phyloP scores from a whole-genome alignment of 2,797 vertebrate species.

The Cossypha niveicapilla region DNA sequence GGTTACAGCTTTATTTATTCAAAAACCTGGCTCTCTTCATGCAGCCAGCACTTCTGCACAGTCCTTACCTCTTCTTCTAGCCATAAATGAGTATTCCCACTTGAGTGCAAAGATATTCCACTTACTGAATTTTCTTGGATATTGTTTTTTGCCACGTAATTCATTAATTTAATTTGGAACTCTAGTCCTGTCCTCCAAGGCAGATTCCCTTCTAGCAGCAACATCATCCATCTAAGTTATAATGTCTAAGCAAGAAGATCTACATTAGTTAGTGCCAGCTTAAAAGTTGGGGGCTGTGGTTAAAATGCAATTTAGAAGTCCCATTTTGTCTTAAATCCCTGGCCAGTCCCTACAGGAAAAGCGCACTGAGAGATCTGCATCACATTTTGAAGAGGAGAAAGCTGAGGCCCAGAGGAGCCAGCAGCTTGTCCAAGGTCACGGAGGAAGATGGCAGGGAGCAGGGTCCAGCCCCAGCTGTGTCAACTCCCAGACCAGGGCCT shows the following conservation, averaged over 20 bases:
- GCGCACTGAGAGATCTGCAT: background rate
- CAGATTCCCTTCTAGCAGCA: background rate
- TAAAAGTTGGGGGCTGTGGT: background rate
- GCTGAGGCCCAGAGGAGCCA: background rate
- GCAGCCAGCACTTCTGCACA: background rate
- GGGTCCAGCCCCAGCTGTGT: slow-evolving; percentile 38
- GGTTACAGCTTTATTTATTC: background rate
- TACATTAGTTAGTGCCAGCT: background rate
- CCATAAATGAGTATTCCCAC: background rate
- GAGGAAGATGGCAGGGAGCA: background rate
- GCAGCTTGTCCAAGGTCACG: background rate
- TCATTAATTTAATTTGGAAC: background rate
- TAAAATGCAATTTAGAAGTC: background rate
- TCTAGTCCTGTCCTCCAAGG: background rate
- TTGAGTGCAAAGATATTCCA: background rate
- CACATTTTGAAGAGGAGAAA: background rate
- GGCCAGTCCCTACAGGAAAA: background rate
- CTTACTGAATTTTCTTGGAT: background rate
- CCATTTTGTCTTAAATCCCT: background rate
- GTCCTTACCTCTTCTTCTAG: background rate
- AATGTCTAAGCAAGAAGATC: background rate
- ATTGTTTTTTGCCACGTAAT: background rate
- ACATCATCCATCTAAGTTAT: rapidly evolving
- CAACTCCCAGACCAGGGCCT: slow-evolving; percentile 27
- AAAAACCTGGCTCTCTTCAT: background rate